These are phyloP conservation scores for Hippocampus guttulatus DNA, from an alignment of 2,113 vertebrate species.

Conservation along the genomic window DNA sequence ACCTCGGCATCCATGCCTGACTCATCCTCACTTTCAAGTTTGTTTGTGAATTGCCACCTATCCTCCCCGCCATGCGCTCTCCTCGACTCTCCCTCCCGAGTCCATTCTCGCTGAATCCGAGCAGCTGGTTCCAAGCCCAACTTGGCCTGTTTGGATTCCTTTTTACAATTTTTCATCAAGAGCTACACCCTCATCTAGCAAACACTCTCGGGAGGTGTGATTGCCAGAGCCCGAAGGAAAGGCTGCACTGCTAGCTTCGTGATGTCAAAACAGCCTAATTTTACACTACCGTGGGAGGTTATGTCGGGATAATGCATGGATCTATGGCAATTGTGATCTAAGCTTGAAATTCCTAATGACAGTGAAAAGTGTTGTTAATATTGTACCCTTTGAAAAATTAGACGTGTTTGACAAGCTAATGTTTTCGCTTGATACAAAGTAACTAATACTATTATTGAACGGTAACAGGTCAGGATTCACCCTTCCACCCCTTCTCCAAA, in stretches of 20 bases:
- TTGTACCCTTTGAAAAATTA: no score
- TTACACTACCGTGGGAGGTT: not conserved
- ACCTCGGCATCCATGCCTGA: not conserved
- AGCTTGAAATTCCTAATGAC: not conserved
- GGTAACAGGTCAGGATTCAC: no score
- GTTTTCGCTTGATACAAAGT: no score
- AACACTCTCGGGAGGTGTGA: constrained; percentile 1
- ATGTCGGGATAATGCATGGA: not conserved
- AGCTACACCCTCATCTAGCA: not conserved
- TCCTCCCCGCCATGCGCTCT: not conserved
- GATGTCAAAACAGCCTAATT: not conserved
- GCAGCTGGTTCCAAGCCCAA: not conserved
- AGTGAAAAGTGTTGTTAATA: not conserved
- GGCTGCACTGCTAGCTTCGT: not conserved
- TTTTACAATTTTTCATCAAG: constrained; percentile 5
- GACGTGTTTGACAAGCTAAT: no score
- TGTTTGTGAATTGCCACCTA: not conserved
- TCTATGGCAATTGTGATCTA: not conserved
- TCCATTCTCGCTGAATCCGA: not conserved
- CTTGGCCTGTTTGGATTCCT: constrained; percentile 7
- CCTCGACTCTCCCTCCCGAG: not conserved
- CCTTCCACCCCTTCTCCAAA: no score
- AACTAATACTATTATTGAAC: no score
- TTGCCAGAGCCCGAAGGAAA: not conserved
- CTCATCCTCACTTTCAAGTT: constrained; percentile 1